These are phyloP conservation scores for Phoxinus phoxinus DNA, from an alignment of 2,113 vertebrate species.

Conservation along the genomic window DNA sequence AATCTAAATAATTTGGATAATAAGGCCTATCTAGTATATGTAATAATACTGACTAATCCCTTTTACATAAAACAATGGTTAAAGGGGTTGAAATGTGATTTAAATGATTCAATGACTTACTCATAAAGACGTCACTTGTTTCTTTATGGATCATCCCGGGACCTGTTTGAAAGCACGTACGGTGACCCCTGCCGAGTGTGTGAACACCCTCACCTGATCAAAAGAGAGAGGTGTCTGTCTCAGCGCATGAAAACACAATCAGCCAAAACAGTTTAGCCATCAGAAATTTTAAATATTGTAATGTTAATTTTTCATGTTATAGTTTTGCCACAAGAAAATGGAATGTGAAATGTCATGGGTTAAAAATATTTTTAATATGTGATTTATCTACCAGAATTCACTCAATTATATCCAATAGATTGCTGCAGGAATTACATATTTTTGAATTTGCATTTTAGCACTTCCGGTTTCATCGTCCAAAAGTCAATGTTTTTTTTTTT, in stretches of 20 bases:
- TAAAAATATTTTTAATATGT: not conserved
- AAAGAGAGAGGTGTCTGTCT: conserved; percentile 19
- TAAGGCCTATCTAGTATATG: too few species aligned
- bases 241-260: not conserved
- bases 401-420: not conserved
- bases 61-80: too few species aligned
- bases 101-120: too few species aligned
- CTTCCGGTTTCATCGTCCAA: not conserved
- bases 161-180: not conserved
- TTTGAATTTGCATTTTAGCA: not conserved
- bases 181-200: conserved; percentile 17
- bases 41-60: too few species aligned
- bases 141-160: too few species aligned
- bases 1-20: too few species aligned
- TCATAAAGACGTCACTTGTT: too few species aligned
- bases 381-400: not conserved
- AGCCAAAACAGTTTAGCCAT: not conserved
- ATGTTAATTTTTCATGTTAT: not conserved
- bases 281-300: not conserved
- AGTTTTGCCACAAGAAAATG: not conserved
- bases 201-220: conserved; percentile 12
- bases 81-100: too few species aligned
- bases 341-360: not conserved
- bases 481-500: not conserved
- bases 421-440: not conserved